Conservation (phyloP, 2,113 vertebrate species). For the Poeciliopsis retropinna region DNA sequence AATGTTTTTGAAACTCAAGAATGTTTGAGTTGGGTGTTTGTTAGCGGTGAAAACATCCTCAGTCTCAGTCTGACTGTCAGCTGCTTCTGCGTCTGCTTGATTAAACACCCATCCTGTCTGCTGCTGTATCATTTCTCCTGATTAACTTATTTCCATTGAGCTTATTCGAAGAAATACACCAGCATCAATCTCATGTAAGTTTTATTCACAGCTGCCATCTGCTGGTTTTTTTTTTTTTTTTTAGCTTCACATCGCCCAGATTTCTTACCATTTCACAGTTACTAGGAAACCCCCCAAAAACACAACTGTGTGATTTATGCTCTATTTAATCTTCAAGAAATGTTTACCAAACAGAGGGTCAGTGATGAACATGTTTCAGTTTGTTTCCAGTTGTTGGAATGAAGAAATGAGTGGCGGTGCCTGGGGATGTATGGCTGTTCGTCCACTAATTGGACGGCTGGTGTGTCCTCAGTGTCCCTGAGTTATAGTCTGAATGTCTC, state of each 20-base stretch:
- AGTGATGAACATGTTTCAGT: not conserved
- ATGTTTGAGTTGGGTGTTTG: too few relatives aligned
- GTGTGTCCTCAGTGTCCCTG: too few relatives aligned
- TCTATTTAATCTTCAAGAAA: not conserved
- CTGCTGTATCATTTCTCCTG: not conserved
- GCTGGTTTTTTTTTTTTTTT: not conserved
- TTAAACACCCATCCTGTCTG: not conserved
- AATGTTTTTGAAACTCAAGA: too few relatives aligned
- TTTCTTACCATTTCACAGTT: not conserved
- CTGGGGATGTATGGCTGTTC: not conserved
- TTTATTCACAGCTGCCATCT: not conserved
- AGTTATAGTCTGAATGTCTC: not conserved
- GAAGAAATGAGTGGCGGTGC: not conserved
- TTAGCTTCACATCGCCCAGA: not conserved
- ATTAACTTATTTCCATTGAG: not conserved
- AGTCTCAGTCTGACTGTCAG: not conserved
- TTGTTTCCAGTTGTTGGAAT: not conserved
- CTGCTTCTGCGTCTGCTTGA: not conserved
- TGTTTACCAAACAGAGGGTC: not conserved
- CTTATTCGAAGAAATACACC: not conserved
- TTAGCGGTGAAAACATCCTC: too few relatives aligned
- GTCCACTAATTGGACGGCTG: not conserved
- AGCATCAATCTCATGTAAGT: not conserved
- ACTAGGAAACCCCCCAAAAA: not conserved
- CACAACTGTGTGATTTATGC: not conserved